Percentiles rank a stretch among this genome's conserved stretches.
Evolutionary conservation across 2,888 invertebrate genomes (phyloP).

Genomic region (Agrotis ipsilon): DNA sequence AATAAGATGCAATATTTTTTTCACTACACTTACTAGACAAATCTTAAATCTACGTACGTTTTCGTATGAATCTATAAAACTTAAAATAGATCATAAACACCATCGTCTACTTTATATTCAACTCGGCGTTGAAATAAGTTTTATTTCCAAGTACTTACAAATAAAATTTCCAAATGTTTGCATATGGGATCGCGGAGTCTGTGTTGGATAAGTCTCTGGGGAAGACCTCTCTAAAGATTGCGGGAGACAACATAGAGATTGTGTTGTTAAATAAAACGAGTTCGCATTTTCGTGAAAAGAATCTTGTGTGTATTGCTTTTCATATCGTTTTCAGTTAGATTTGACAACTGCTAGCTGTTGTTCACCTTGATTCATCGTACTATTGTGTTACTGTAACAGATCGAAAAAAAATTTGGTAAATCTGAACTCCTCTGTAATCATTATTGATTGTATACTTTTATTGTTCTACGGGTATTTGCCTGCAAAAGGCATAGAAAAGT

Average conservation of each 20-base stretch:
- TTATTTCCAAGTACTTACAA: conserved; percentile 41
- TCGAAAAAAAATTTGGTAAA: background rate
- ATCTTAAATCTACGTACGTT: background rate
- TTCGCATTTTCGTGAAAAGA: conserved; percentile 19
- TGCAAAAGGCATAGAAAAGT: too few species aligned
- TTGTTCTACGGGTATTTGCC: too few species aligned
- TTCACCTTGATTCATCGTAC: background rate
- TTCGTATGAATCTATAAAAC: conserved; percentile 19
- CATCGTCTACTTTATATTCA: conserved; percentile 32
- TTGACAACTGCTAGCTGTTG: background rate
- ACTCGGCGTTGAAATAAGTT: conserved; percentile 45
- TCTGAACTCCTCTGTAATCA: too few species aligned
- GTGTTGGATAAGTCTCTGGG: conserved; percentile 64
- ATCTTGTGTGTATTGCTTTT: conserved; percentile 3
- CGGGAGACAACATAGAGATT: conserved; percentile 32
- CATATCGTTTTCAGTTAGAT: background rate
- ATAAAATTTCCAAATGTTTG: conserved; percentile 49
- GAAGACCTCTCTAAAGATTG: conserved; percentile 64
- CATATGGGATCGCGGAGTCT: conserved; percentile 32
- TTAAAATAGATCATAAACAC: conserved; percentile 35
- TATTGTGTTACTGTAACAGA: background rate
- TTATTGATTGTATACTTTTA: too few species aligned
- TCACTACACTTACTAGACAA: too few species aligned
- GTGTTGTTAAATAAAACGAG: conserved; percentile 29
- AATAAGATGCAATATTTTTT: too few species aligned